These are phyloP conservation scores for Seriola rivoliana DNA, from an alignment of 2,113 vertebrate species.

Conservation along the genomic window DNA sequence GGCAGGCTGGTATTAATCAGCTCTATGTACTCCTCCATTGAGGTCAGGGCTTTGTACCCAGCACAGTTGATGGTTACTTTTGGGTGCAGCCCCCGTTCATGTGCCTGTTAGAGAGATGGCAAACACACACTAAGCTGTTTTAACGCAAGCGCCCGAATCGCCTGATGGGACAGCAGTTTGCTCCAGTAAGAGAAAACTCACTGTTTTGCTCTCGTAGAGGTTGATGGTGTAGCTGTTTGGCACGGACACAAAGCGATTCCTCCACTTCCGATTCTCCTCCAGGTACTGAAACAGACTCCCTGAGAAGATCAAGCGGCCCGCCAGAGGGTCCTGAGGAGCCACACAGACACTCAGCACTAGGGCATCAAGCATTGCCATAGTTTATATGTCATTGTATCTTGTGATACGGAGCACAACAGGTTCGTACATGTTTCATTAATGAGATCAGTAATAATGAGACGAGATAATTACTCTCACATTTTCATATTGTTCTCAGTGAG, in stretches of 20 bases:
- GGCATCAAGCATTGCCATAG: neutral
- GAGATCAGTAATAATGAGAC: too few species aligned
- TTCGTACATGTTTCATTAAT: neutral
- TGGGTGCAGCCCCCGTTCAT: constrained; percentile 88
- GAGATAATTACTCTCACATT: neutral
- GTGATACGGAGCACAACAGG: neutral
- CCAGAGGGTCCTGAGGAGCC: constrained; percentile 86
- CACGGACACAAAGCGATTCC: constrained; percentile 91
- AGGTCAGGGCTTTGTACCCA: constrained; percentile 92
- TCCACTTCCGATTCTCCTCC: constrained; percentile 95
- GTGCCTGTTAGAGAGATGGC: constrained; percentile 82
- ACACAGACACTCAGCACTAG: neutral
- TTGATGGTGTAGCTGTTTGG: constrained; percentile 90
- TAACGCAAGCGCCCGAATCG: neutral
- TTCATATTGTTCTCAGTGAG: neutral
- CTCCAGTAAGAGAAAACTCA: constrained; percentile 70
- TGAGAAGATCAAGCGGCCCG: constrained; percentile 92
- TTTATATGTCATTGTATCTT: neutral
- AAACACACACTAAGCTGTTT: neutral
- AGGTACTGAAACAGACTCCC: constrained; percentile 94
- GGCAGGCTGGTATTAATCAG: constrained; percentile 90
- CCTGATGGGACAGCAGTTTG: neutral
- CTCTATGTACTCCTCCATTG: constrained; percentile 92
- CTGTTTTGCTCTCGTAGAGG: constrained; percentile 90
- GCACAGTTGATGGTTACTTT: constrained; percentile 90